These are phyloP conservation scores for Poeciliopsis turrubarensis DNA, from an alignment of 2,113 vertebrate species.

Conservation along the genomic window DNA sequence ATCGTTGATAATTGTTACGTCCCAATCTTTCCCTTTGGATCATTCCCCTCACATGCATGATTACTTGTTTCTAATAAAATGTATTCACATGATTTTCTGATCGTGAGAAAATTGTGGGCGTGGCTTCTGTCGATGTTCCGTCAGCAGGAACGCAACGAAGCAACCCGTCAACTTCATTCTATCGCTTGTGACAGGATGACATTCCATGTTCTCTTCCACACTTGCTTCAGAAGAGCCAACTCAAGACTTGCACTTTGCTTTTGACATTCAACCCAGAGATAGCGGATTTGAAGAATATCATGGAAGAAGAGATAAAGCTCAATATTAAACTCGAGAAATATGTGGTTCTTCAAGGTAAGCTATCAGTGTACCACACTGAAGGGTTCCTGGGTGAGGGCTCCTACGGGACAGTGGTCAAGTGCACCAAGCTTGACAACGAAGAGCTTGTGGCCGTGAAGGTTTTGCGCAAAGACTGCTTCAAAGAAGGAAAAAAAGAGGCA, in stretches of 20 bases:
- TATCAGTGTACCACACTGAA: not conserved
- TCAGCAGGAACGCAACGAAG: too few relatives aligned
- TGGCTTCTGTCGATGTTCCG: not conserved
- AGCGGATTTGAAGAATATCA: too few relatives aligned
- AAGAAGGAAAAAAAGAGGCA: not conserved
- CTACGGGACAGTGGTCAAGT: not conserved
- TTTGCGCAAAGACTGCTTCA: not conserved
- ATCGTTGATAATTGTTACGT: not conserved
- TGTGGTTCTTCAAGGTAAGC: not conserved
- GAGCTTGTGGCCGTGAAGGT: not conserved
- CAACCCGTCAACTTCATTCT: not conserved
- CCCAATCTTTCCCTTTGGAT: too few relatives aligned
- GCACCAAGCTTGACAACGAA: not conserved
- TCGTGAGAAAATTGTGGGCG: not conserved
- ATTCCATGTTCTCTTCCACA: not conserved
- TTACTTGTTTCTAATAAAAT: not conserved
- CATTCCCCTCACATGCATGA: too few relatives aligned
- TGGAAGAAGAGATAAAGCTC: not conserved
- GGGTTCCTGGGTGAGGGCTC: not conserved
- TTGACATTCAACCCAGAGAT: not conserved
- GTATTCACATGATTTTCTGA: not conserved
- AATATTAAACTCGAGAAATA: not conserved
- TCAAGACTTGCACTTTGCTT: not conserved
- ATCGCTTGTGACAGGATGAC: too few relatives aligned
- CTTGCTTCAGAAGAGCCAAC: not conserved